Conservation (phyloP, 2,888 invertebrate species). For the Oxycera nigricornis region DNA sequence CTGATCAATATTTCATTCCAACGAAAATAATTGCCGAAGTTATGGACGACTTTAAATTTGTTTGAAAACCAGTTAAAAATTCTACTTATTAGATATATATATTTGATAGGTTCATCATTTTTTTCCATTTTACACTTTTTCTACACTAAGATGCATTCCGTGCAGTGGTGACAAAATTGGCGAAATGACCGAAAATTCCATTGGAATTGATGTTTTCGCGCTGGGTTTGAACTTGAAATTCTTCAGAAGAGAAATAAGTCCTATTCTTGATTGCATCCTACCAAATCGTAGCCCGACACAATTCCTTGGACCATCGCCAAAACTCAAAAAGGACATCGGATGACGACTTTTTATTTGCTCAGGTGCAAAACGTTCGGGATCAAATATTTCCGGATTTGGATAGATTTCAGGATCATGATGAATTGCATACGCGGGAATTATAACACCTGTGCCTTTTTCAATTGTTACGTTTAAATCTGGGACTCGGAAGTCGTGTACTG, state of each 20-base stretch:
- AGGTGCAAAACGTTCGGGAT: conserved; percentile 62
- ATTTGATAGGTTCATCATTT: too few relatives aligned
- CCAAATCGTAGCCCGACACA: conserved; percentile 60
- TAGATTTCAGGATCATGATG: conserved; percentile 62
- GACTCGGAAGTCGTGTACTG: conserved; percentile 56
- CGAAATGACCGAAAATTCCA: conserved; percentile 50
- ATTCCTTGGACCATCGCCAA: conserved; percentile 57
- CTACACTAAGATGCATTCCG: conserved; percentile 54
- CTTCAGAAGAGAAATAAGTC: conserved; percentile 52
- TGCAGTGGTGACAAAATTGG: conserved; percentile 52
- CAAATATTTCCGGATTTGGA: conserved; percentile 61
- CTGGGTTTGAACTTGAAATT: conserved; percentile 53
- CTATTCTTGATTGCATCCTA: conserved; percentile 56
- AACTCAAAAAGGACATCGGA: conserved; percentile 54
- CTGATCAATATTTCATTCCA: too few relatives aligned
- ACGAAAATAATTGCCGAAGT: too few relatives aligned
- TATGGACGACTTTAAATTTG: too few relatives aligned
- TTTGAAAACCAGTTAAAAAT: too few relatives aligned
- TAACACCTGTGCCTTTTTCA: conserved; percentile 51
- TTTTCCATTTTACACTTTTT: conserved; percentile 46
- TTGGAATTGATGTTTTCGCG: conserved; percentile 52
- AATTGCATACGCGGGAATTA: conserved; percentile 56
- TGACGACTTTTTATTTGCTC: conserved; percentile 54
- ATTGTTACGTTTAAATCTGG: conserved; percentile 52
- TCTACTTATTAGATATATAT: too few relatives aligned